Percentiles rank a stretch among this genome's conserved stretches.
These are phyloP conservation scores for Eupithecia tripunctaria DNA, from an alignment of 2,888 invertebrate species.

Conservation along the genomic window DNA sequence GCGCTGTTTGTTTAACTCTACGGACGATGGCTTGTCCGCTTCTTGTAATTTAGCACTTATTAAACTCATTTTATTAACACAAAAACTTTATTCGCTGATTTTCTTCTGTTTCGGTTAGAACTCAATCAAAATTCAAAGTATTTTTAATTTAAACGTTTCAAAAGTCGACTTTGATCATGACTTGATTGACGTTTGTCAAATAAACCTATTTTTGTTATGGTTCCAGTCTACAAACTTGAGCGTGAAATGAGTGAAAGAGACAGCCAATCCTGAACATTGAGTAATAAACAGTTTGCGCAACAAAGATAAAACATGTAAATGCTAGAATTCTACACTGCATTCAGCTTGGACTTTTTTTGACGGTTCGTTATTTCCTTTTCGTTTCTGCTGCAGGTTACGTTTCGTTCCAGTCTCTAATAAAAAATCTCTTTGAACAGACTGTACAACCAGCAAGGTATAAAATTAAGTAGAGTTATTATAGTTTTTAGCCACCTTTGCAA, in stretches of 20 bases:
- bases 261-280: too few species aligned
- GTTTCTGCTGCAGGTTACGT: conserved; percentile 37
- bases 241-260: not conserved
- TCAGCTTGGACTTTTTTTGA: not conserved
- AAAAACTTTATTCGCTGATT: not conserved
- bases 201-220: not conserved
- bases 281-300: not conserved
- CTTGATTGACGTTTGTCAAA: not conserved
- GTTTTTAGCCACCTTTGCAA: too few species aligned
- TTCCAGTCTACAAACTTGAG: not conserved
- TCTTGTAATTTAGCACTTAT: conserved; percentile 71
- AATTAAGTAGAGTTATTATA: too few species aligned
- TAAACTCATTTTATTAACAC: conserved; percentile 65
- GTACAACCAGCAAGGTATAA: too few species aligned
- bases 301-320: not conserved
- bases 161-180: too few species aligned
- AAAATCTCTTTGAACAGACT: too few species aligned
- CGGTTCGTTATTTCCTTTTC: not conserved
- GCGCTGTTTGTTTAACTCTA: conserved; percentile 66
- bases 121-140: conserved; percentile 13
- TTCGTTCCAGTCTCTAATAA: not conserved
- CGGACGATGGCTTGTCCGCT: conserved; percentile 64
- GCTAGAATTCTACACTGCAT: not conserved
- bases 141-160: too few species aligned
- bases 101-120: conserved; percentile 45